These are phyloP conservation scores for Hemicordylus capensis DNA, from an alignment of 2,113 vertebrate species.

Conservation along the genomic window DNA sequence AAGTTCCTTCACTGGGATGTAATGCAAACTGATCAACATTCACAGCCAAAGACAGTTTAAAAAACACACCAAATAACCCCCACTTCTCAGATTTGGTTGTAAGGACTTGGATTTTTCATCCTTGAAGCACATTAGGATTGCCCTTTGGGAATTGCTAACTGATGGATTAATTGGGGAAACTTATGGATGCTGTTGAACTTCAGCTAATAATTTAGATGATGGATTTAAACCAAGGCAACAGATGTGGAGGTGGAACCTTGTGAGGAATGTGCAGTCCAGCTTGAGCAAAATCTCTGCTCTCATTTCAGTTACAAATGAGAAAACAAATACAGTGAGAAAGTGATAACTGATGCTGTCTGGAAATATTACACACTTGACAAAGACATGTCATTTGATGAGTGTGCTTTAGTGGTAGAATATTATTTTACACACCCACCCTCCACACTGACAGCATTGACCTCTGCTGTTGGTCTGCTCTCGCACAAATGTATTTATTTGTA, in stretches of 20 bases:
- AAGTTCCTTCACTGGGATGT: constrained; percentile 1
- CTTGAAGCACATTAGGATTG: constrained; percentile 44
- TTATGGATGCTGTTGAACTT: constrained; percentile 64
- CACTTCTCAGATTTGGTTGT: neutral
- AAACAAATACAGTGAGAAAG: constrained; percentile 42
- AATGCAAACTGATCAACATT: constrained; percentile 34
- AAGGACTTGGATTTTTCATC: constrained; percentile 48
- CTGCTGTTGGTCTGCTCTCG: neutral
- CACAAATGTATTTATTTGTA: neutral
- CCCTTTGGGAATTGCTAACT: constrained; percentile 58
- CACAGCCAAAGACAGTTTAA: constrained; percentile 30
- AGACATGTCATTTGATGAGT: constrained; percentile 21
- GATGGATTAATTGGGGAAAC: constrained; percentile 70
- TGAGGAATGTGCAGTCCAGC: constrained; percentile 43
- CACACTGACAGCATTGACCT: neutral
- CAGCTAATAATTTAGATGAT: constrained; percentile 63
- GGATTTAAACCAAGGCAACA: constrained; percentile 65
- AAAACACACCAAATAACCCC: no score
- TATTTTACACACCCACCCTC: neutral
- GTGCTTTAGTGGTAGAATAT: constrained; percentile 29
- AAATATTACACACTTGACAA: constrained; percentile 47
- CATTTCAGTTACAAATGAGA: constrained; percentile 56
- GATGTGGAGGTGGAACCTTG: constrained; percentile 64
- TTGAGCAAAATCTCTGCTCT: constrained; percentile 46
- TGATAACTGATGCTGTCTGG: constrained; percentile 44